Evolutionary conservation across 2,797 vertebrate genomes (phyloP).

Genomic region (Gouania willdenowi): DNA sequence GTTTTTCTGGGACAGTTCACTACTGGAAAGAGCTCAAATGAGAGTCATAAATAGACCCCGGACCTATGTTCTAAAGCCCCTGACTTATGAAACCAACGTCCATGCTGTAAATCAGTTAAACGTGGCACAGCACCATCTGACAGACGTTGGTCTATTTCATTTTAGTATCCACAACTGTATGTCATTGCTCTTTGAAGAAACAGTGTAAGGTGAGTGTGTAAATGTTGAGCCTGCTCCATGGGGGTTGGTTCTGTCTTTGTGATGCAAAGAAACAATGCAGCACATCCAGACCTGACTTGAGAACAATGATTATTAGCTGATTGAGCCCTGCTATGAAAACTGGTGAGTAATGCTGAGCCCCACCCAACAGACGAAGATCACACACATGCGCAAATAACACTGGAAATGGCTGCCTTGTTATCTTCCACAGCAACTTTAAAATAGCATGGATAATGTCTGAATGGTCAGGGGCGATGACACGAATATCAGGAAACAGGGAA

Average conservation of each 20-base stretch:
- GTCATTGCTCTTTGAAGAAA: background rate
- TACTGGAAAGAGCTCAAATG: background rate
- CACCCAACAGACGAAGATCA: conserved; percentile 52
- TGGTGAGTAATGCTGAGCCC: conserved; percentile 65
- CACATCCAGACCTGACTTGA: background rate
- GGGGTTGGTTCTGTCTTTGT: background rate
- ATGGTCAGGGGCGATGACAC: conserved; percentile 3
- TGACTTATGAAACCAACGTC: background rate
- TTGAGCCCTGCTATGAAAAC: conserved; percentile 33
- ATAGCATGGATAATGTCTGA: conserved; percentile 11
- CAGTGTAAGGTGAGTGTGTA: background rate
- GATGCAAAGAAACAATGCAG: conserved; percentile 2
- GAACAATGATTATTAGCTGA: conserved; percentile 1
- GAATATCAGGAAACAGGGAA: background rate
- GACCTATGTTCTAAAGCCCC: background rate
- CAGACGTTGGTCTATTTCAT: background rate
- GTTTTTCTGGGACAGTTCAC: conserved; percentile 3
- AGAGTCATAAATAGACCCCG: conserved; percentile 34
- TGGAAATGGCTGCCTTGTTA: conserved; percentile 17
- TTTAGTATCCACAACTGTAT: background rate
- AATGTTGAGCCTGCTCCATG: background rate
- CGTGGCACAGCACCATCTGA: background rate
- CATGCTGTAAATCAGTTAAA: background rate
- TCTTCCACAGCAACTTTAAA: conserved; percentile 15
- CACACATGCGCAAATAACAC: conserved; percentile 22